These are phyloP conservation scores for Cataglyphis hispanica DNA, from an alignment of 1,140 invertebrate genomes.

Conservation along the genomic window DNA sequence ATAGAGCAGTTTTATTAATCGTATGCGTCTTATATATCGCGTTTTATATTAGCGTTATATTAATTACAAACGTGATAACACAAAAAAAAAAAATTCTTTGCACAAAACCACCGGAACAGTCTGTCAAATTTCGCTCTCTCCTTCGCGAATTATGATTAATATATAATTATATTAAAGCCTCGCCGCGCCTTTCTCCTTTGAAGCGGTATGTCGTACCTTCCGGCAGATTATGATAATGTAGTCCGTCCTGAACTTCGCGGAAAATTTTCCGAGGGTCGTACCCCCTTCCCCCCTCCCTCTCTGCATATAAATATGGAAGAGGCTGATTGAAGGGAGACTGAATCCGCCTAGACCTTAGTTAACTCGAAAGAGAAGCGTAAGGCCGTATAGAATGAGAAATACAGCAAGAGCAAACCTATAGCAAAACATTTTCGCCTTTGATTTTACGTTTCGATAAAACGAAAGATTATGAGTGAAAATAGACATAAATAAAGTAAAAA, in stretches of 20 bases:
- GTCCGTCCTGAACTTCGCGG: constrained; percentile 75
- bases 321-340: constrained; percentile 77
- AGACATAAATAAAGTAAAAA: not conserved
- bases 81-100: constrained; percentile 7
- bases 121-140: constrained; percentile 23
- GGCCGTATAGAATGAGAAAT: constrained; percentile 58
- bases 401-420: constrained; percentile 24
- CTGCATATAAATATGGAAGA: constrained; percentile 79
- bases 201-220: constrained; percentile 66
- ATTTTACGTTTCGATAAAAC: constrained; percentile 16
- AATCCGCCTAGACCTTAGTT: constrained; percentile 66
- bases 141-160: constrained; percentile 72
- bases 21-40: not conserved
- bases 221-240: constrained; percentile 79
- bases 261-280: constrained; percentile 72
- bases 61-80: constrained; percentile 20
- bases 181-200: constrained; percentile 26
- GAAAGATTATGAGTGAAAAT: not conserved
- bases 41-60: not conserved
- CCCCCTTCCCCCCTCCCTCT: not conserved
- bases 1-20: not conserved
- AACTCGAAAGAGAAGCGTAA: constrained; percentile 63
- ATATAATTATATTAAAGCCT: constrained; percentile 73
- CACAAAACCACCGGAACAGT: not conserved
- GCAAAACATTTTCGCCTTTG: constrained; percentile 28